phyloP scores from a whole-genome alignment of 2,113 vertebrate genomes.

The Oreotrochilus melanogaster region DNA sequence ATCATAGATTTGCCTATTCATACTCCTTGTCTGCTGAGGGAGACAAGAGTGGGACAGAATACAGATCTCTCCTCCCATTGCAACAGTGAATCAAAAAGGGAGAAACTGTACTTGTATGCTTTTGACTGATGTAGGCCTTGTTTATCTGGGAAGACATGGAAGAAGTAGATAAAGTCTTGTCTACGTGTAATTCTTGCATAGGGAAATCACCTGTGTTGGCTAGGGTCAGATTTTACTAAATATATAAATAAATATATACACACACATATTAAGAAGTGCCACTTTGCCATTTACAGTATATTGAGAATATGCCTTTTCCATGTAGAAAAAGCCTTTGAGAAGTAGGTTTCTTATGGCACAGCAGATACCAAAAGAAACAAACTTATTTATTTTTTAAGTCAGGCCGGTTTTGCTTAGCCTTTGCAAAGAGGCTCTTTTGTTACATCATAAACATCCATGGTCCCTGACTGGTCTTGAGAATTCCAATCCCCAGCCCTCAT shows the following conservation, averaged over 20 bases:
- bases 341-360: not conserved
- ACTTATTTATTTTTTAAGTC: not conserved
- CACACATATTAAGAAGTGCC: not conserved
- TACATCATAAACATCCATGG: not conserved
- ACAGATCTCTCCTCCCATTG: not conserved
- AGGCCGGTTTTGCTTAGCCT: not conserved
- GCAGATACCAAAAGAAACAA: not conserved
- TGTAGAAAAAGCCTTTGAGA: not conserved
- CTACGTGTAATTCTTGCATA: not conserved
- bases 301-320: not conserved
- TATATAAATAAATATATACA: not conserved
- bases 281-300: not conserved
- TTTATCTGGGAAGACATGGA: not conserved
- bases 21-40: not conserved
- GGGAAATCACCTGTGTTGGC: not conserved
- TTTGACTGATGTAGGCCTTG: not conserved
- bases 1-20: not conserved
- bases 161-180: not conserved
- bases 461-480: not conserved
- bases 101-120: not conserved
- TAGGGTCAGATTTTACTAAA: not conserved
- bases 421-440: not conserved
- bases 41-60: not conserved
- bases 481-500: not conserved
- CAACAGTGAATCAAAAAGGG: not conserved